A percentile compares a stretch with the other conserved stretches of the same genome.
These are phyloP conservation scores for Chironomus striatipennis DNA, from an alignment of 1,140 invertebrate genomes.

Conservation along the genomic window DNA sequence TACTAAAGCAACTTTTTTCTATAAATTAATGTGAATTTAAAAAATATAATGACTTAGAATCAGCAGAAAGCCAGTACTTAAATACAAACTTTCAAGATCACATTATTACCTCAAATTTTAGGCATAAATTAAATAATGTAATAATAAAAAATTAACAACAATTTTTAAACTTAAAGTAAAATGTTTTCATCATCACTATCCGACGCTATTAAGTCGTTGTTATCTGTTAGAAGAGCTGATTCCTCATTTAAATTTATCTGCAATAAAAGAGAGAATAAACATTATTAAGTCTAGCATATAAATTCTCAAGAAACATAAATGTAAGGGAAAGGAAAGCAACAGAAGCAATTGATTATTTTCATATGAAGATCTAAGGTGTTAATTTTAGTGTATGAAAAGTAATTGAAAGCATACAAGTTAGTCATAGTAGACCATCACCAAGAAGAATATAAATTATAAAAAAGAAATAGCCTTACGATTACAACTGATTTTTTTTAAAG, in stretches of 20 bases:
- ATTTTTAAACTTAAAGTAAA: constrained; percentile 16
- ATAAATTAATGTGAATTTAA: too few relatives aligned
- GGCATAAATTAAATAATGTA: not conserved
- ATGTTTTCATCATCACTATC: constrained; percentile 19
- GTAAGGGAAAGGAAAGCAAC: not conserved
- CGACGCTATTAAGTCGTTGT: not conserved
- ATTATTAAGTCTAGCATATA: not conserved
- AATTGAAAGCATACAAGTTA: not conserved
- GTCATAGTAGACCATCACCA: not conserved
- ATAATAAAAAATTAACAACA: not conserved
- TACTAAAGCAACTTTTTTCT: too few relatives aligned
- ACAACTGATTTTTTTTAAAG: not conserved
- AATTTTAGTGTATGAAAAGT: not conserved
- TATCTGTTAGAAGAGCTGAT: constrained; percentile 7
- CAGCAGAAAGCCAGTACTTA: not conserved
- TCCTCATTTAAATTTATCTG: not conserved
- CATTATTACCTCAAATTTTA: not conserved
- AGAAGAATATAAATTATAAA: not conserved
- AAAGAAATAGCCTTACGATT: not conserved
- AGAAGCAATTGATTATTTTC: not conserved
- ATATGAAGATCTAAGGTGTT: not conserved
- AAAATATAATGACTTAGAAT: not conserved
- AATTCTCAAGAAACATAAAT: not conserved
- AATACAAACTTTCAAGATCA: not conserved
- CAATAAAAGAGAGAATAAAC: not conserved